phyloP scores from a whole-genome alignment of 2,113 vertebrate species.

The Sula dactylatra region DNA sequence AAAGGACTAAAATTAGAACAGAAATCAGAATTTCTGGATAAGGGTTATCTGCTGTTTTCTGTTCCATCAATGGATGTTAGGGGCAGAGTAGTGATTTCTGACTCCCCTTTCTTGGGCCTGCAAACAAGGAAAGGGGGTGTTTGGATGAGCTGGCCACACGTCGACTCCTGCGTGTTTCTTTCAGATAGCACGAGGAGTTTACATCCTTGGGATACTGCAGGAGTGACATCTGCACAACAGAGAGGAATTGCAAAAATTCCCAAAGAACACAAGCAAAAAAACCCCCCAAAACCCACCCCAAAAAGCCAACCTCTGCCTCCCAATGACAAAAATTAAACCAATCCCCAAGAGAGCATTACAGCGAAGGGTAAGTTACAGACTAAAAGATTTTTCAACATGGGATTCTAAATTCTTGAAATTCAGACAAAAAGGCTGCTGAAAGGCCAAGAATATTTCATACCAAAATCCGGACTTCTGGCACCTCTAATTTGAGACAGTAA shows the following conservation, averaged over 20 bases:
- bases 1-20: background rate
- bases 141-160: background rate
- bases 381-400: background rate
- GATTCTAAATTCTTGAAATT: background rate
- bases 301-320: background rate
- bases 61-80: background rate
- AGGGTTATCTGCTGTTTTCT: background rate
- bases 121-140: background rate
- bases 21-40: background rate
- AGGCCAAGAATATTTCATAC: background rate
- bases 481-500: background rate
- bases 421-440: background rate
- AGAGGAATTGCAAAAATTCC: background rate
- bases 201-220: fast-evolving
- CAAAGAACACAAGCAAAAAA: background rate
- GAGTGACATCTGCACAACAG: background rate
- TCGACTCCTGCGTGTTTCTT: background rate
- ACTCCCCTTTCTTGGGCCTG: background rate
- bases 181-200: background rate
- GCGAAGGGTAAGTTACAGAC: background rate
- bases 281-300: background rate
- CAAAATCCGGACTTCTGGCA: background rate
- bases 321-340: background rate
- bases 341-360: background rate
- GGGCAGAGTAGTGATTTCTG: background rate